phyloP scores from a whole-genome alignment of 2,888 invertebrate species.

The Chydorus sphaericus region DNA sequence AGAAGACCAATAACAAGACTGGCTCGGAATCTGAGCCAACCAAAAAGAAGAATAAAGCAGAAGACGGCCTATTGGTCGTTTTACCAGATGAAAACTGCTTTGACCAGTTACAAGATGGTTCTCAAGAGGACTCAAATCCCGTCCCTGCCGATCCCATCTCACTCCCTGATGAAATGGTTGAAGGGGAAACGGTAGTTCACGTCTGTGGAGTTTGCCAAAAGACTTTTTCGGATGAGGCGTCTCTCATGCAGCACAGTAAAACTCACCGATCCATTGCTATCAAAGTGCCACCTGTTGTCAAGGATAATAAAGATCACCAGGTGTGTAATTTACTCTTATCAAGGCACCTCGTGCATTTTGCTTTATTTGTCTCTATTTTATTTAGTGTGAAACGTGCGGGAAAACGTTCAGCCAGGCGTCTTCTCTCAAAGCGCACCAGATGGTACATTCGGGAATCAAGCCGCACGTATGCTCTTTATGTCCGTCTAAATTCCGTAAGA shows the following conservation, averaged over 20 bases:
- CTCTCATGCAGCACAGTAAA: slow-evolving; percentile 49
- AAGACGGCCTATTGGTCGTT: background rate
- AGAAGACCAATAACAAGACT: background rate
- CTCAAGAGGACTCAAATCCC: no score
- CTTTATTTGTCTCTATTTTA: no score
- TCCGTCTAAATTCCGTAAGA: slow-evolving; percentile 8
- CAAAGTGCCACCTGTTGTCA: no score
- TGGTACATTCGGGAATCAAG: slow-evolving; percentile 5
- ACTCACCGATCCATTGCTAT: slow-evolving; percentile 33
- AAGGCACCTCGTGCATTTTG: no score
- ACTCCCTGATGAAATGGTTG: no score
- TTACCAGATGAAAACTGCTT: background rate
- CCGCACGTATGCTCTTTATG: slow-evolving; percentile 11
- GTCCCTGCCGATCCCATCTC: no score
- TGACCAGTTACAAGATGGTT: background rate
- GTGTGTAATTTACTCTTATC: no score
- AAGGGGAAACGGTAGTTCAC: background rate
- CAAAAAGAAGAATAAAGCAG: background rate
- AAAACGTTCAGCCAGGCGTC: slow-evolving; percentile 9
- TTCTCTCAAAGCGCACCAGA: slow-evolving; percentile 8
- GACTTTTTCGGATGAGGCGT: slow-evolving; percentile 45
- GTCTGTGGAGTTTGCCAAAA: slow-evolving; percentile 47
- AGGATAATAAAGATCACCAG: no score
- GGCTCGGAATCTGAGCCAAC: background rate
- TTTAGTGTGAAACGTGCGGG: slow-evolving; percentile 11